These are phyloP conservation scores for Pyrgus malvae DNA, from an alignment of 2,888 invertebrate genomes.

Conservation along the genomic window DNA sequence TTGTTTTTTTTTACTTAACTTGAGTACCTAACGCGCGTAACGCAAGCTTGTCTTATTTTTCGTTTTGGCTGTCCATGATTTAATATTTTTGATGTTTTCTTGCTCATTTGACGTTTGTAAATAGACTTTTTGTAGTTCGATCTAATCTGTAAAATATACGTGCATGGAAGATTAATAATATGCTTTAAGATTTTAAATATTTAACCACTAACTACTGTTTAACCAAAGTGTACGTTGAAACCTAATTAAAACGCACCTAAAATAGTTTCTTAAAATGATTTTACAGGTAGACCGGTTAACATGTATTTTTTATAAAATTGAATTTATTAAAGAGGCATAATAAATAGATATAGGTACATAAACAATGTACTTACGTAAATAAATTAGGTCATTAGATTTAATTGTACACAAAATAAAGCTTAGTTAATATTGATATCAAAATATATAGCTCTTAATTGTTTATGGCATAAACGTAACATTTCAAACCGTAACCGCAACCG, in stretches of 20 bases:
- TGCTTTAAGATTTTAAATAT: conserved; percentile 9
- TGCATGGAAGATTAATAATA: conserved; percentile 18
- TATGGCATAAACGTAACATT: background rate
- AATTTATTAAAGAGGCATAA: too few species aligned
- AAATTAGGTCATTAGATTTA: too few species aligned
- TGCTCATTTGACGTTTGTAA: conserved; percentile 10
- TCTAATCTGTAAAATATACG: background rate
- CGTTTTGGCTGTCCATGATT: conserved; percentile 12
- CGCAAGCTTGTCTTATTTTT: conserved; percentile 19
- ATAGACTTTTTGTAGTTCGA: conserved; percentile 19
- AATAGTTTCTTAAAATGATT: too few species aligned
- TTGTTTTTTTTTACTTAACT: conserved; percentile 24
- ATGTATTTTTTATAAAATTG: too few species aligned
- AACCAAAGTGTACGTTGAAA: too few species aligned
- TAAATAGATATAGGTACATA: too few species aligned
- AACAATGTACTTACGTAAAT: too few species aligned
- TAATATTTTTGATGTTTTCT: background rate
- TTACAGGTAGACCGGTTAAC: too few species aligned
- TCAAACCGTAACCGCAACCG: background rate
- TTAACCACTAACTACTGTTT: conserved; percentile 5
- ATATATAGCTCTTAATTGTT: background rate
- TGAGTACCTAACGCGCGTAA: background rate
- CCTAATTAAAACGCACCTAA: too few species aligned
- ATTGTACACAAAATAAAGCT: too few species aligned
- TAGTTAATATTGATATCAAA: too few species aligned